Percentiles rank a stretch among this genome's conserved stretches.
These are phyloP conservation scores for Thera obeliscata DNA, from an alignment of 2,888 invertebrate genomes.

Conservation along the genomic window DNA sequence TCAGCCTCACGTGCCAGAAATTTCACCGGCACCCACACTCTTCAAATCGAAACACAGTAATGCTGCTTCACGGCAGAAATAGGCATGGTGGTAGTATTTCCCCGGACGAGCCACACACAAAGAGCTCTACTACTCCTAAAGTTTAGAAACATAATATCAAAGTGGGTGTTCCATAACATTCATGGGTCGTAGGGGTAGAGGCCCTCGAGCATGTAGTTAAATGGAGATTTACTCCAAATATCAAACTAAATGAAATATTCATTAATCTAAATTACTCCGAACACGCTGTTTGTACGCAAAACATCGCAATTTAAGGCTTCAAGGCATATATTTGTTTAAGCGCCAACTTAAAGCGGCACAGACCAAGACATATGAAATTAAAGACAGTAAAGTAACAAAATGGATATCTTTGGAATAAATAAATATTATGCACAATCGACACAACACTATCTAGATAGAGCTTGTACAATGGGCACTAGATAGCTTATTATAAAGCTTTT, in stretches of 20 bases:
- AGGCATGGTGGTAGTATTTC: too few species aligned
- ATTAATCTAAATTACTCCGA: constrained; percentile 25
- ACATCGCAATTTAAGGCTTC: constrained; percentile 34
- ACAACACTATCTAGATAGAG: too few species aligned
- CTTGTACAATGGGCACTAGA: too few species aligned
- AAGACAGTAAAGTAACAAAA: background rate
- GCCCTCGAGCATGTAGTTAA: background rate
- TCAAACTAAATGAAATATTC: constrained; percentile 13
- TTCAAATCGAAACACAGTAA: too few species aligned
- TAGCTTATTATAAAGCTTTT: too few species aligned
- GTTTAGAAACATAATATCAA: background rate
- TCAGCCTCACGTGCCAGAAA: too few species aligned
- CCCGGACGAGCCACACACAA: too few species aligned
- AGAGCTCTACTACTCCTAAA: background rate
- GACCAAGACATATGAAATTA: background rate
- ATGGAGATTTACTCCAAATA: constrained; percentile 19
- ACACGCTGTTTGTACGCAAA: constrained; percentile 25
- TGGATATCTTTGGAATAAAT: too few species aligned
- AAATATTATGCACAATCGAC: too few species aligned
- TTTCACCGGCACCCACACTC: too few species aligned
- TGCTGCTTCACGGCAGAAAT: too few species aligned
- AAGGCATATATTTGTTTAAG: constrained; percentile 40
- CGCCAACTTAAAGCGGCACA: constrained; percentile 19
- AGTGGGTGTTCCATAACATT: background rate
- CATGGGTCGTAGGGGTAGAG: background rate